Conservation (phyloP, 1,140 invertebrate species). For the Diachasma alloeum region DNA sequence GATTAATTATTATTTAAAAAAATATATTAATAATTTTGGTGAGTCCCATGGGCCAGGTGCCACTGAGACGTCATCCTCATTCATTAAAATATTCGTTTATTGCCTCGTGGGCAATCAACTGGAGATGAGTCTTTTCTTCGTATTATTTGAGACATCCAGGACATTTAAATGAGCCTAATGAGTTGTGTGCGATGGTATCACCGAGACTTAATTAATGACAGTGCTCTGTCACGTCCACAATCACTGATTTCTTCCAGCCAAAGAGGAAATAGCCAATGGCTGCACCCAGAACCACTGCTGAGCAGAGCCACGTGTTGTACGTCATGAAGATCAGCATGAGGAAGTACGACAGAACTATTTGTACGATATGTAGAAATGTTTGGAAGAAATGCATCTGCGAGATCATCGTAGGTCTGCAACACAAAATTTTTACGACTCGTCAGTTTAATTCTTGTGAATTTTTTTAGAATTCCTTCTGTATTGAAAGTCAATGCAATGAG, state of each 20-base stretch:
- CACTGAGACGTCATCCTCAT: neutral
- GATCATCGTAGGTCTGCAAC: conserved; percentile 77
- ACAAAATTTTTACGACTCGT: neutral
- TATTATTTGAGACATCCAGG: neutral
- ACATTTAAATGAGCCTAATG: neutral
- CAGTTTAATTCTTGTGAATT: neutral
- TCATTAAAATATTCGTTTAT: neutral
- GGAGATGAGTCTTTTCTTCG: neutral
- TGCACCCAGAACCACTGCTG: conserved; percentile 89
- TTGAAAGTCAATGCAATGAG: too few relatives aligned
- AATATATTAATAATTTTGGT: neutral
- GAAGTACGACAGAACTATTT: conserved; percentile 90
- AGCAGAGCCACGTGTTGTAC: conserved; percentile 94
- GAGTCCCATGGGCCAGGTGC: neutral
- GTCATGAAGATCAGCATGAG: conserved; percentile 99
- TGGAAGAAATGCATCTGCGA: conserved; percentile 84
- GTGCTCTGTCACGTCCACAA: conserved; percentile 94
- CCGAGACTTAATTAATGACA: conserved; percentile 77
- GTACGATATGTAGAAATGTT: conserved; percentile 88
- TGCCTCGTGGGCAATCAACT: neutral
- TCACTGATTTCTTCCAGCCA: conserved; percentile 89
- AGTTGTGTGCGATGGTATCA: conserved; percentile 2
- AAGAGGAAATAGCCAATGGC: conserved; percentile 93
- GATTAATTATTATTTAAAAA: neutral
- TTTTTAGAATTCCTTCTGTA: too few relatives aligned